Evolutionary conservation across 2,797 vertebrate genomes (phyloP).

Genomic region (Chelon labrosus): DNA sequence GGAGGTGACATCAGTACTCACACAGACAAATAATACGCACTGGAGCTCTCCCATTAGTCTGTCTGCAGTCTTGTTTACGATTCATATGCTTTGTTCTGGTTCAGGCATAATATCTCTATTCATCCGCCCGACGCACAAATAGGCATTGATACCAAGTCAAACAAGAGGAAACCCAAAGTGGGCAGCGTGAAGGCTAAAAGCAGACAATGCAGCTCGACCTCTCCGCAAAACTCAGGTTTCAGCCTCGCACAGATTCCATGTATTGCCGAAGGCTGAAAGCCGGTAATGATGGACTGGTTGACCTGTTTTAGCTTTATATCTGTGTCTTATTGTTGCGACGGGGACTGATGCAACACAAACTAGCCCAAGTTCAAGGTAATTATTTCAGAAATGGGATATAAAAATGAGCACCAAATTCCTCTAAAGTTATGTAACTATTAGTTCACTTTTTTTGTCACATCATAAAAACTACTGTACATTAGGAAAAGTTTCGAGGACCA

Average conservation of each 20-base stretch:
- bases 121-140: neutral
- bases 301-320: conserved; percentile 25
- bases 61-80: conserved; percentile 10
- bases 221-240: neutral
- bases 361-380: neutral
- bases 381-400: conserved; percentile 2
- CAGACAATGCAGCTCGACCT: neutral
- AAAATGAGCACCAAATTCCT: neutral
- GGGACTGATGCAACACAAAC: conserved; percentile 1
- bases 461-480: conserved; percentile 1
- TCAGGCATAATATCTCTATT: conserved; percentile 6
- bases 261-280: neutral
- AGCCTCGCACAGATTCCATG: neutral
- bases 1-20: neutral
- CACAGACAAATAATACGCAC: neutral
- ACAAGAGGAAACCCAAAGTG: neutral
- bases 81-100: conserved; percentile 3
- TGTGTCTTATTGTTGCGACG: conserved; percentile 2
- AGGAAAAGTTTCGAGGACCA: neutral
- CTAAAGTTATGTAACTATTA: conserved; percentile 3
- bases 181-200: neutral
- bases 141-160: neutral
- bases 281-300: conserved; percentile 9
- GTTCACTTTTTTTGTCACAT: neutral
- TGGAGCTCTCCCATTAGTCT: conserved; percentile 10